Evolutionary conservation across 2,888 invertebrate species (phyloP).

Genomic region (Ophion costatus): DNA sequence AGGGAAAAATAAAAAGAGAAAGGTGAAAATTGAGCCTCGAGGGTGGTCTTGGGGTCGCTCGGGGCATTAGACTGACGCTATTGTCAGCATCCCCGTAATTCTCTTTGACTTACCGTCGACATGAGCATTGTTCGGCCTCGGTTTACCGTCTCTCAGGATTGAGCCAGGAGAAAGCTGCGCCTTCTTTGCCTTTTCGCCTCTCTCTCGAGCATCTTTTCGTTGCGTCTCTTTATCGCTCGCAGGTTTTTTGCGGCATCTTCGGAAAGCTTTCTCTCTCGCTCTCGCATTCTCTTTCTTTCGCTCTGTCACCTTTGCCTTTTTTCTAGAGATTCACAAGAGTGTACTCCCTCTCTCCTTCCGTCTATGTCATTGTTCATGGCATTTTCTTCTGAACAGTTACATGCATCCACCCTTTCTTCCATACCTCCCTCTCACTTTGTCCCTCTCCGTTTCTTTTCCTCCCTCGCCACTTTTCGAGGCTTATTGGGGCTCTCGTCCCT

Average conservation of each 20-base stretch:
- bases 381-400: background rate
- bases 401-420: background rate
- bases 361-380: background rate
- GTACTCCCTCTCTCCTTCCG: background rate
- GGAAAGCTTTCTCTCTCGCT: background rate
- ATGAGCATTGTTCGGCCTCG: slow-evolving; percentile 39
- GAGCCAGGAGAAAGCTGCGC: slow-evolving; percentile 24
- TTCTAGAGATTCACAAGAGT: background rate
- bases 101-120: slow-evolving; percentile 51
- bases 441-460: background rate
- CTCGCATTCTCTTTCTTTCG: background rate
- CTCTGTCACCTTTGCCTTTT: background rate
- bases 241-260: background rate
- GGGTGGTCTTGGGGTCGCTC: slow-evolving; percentile 29
- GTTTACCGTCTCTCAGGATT: slow-evolving; percentile 24
- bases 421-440: no score
- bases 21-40: slow-evolving; percentile 1
- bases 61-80: slow-evolving; percentile 46
- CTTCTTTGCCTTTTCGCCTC: background rate
- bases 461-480: background rate
- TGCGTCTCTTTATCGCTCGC: background rate
- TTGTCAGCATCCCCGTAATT: slow-evolving; percentile 42
- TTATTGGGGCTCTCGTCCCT: background rate
- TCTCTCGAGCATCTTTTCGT: background rate
- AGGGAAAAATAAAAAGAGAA: background rate